Conservation (phyloP, 2,113 vertebrate genomes). For the Galeopterus variegatus region DNA sequence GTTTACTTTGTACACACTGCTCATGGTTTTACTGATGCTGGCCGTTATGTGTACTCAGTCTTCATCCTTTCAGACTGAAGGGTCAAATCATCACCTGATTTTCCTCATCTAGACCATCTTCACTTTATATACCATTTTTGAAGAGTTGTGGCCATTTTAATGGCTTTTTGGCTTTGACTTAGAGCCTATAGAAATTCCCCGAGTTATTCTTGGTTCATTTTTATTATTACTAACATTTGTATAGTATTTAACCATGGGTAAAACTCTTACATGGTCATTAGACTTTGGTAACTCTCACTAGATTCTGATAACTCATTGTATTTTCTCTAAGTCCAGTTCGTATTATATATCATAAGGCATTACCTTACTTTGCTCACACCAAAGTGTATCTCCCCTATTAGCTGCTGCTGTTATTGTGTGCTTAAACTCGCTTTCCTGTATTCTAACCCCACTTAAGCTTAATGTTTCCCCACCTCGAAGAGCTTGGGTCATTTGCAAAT, state of each 20-base stretch:
- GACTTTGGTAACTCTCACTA: background rate
- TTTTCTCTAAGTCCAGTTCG: background rate
- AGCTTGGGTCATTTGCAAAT: background rate
- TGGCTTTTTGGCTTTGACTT: background rate
- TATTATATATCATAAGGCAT: background rate
- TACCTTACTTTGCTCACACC: background rate
- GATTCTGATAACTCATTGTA: background rate
- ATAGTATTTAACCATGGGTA: constrained; percentile 2
- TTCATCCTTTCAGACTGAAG: constrained; percentile 20
- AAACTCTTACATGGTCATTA: background rate
- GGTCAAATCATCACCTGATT: background rate
- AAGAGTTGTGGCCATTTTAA: background rate
- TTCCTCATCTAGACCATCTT: constrained; percentile 2
- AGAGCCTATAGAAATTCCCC: background rate
- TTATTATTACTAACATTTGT: constrained; percentile 47
- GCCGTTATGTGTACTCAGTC: background rate
- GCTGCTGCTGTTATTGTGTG: background rate
- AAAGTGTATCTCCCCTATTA: background rate
- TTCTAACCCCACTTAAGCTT: constrained; percentile 19
- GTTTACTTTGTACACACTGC: background rate
- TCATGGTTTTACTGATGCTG: background rate
- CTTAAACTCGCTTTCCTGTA: background rate
- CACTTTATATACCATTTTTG: background rate
- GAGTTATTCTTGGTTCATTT: constrained; percentile 51
- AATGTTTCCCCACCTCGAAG: background rate